Base-by-base conservation (phyloP, 2,113 vertebrate species). In the Poeciliopsis turrubarensis region DNA sequence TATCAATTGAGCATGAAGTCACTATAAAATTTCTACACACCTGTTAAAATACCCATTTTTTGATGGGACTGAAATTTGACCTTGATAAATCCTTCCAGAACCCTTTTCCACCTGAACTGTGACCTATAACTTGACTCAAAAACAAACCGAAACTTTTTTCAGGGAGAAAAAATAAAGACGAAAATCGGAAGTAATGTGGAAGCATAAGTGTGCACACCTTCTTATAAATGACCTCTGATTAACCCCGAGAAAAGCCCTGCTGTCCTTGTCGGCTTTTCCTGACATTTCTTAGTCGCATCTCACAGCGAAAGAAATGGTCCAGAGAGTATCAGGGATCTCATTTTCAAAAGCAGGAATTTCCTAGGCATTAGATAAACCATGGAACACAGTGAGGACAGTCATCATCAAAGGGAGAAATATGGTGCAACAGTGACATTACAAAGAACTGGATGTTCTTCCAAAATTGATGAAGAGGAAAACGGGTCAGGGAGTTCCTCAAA, bases 381-480 rank as follows among this genome's bases (percentile, higher is more conserved):
- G 51, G 25, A 57, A 25, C 51, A 25, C 51, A 57, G 51, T 57
- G 8, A 57, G 25, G 51, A 57, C 8, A n/a, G 22, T 10, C 22
- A 57, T n/a, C 8, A n/a, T 57, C 19, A 57, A 57, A 9, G 3
- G 22, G 22, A 57, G 44, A 47, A 47, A 47, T 47, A 47, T 47
- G 44, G 44, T 47, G 44, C 44, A 17, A 47, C 17, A 47, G 44
- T 47, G 44, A 47, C 44, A 19, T 47, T 47, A 47, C 15, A 19
- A 47, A 47, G 44, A 47, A 47, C 44, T 47, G 44, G 5, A 47
- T 47, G 44, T 47, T 19, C 44, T 19, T 47, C 44, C 44, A 47
- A 47, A 47, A 47, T 1, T 57, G 74, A 51, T 66, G 65, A 27
- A 62, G 51, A 3, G 29, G 80, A 57, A 65, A 51, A 9, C 37